phyloP scores from a whole-genome alignment of 2,888 invertebrate species.

The Octonoba sinensis region DNA sequence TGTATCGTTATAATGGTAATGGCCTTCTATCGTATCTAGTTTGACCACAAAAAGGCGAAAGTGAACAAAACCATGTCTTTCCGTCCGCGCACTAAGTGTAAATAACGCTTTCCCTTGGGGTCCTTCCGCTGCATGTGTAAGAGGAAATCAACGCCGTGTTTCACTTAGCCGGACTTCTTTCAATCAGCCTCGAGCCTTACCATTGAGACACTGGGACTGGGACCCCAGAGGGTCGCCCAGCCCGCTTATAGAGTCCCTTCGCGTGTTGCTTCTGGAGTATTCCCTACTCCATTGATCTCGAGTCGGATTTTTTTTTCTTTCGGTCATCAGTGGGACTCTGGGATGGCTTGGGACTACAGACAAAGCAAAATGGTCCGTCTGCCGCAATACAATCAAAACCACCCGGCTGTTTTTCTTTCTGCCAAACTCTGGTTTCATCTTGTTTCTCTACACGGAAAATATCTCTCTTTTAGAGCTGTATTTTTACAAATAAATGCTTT shows the following conservation, averaged over 20 bases:
- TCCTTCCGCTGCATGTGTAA: conserved; percentile 40
- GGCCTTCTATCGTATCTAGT: too few relatives aligned
- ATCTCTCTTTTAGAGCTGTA: neutral
- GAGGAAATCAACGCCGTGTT: conserved; percentile 62
- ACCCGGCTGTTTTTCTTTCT: conserved; percentile 6
- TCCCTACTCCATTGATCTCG: conserved; percentile 45
- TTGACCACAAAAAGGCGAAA: too few relatives aligned
- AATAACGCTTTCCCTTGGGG: conserved; percentile 42
- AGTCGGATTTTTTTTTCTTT: conserved; percentile 37
- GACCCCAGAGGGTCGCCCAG: conserved; percentile 38
- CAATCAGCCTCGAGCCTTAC: conserved; percentile 49
- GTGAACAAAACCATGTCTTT: too few relatives aligned
- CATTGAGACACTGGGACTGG: conserved; percentile 47
- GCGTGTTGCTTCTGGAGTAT: conserved; percentile 50
- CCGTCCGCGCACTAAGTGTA: conserved; percentile 34
- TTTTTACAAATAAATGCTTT: too few relatives aligned
- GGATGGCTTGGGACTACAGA: conserved; percentile 28
- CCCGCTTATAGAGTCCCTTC: conserved; percentile 48
- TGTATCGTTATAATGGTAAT: too few relatives aligned
- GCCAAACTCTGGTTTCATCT: conserved; percentile 12
- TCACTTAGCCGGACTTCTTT: conserved; percentile 56
- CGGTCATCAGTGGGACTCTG: conserved; percentile 51
- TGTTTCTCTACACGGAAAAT: conserved; percentile 13
- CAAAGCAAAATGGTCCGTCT: conserved; percentile 39
- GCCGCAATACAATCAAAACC: conserved; percentile 50